These are phyloP conservation scores for Trachelipus rathkii DNA, from an alignment of 1,140 invertebrate species.

Conservation along the genomic window DNA sequence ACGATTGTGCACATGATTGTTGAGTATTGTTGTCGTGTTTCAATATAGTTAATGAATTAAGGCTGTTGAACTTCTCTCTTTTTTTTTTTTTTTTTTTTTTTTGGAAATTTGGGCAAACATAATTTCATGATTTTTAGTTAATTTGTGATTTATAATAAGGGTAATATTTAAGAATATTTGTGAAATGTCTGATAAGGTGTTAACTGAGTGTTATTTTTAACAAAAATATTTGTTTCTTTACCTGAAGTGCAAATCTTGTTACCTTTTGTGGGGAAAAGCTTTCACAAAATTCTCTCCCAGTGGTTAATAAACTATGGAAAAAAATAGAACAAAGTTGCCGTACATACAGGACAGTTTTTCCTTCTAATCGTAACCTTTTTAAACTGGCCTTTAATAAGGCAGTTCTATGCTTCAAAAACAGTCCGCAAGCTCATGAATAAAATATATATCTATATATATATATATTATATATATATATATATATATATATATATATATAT, in stretches of 20 bases:
- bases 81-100: too few relatives aligned
- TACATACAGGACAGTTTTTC: constrained; percentile 77
- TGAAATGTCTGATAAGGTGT: neutral
- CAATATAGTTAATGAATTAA: too few relatives aligned
- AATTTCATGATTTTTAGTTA: too few relatives aligned
- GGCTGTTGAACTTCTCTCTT: too few relatives aligned
- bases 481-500: too few relatives aligned
- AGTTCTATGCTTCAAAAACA: constrained; percentile 80
- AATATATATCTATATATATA: neutral
- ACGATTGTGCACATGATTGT: neutral
- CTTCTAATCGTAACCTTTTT: constrained; percentile 81
- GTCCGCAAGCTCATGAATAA: constrained; percentile 62
- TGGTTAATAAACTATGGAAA: constrained; percentile 81
- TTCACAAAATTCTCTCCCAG: constrained; percentile 76
- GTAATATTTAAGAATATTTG: too few relatives aligned
- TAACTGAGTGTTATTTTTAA: too few relatives aligned
- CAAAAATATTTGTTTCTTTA: constrained; percentile 49
- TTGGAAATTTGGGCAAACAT: too few relatives aligned
- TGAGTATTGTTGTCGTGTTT: too few relatives aligned
- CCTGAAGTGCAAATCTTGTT: constrained; percentile 68
- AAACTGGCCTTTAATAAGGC: constrained; percentile 75
- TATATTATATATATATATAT: too few relatives aligned
- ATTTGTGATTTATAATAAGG: too few relatives aligned
- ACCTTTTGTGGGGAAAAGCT: constrained; percentile 70
- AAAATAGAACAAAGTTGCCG: constrained; percentile 78